Base-by-base conservation (phyloP, 2,888 invertebrate species). In the Leptogaster cylindrica region DNA sequence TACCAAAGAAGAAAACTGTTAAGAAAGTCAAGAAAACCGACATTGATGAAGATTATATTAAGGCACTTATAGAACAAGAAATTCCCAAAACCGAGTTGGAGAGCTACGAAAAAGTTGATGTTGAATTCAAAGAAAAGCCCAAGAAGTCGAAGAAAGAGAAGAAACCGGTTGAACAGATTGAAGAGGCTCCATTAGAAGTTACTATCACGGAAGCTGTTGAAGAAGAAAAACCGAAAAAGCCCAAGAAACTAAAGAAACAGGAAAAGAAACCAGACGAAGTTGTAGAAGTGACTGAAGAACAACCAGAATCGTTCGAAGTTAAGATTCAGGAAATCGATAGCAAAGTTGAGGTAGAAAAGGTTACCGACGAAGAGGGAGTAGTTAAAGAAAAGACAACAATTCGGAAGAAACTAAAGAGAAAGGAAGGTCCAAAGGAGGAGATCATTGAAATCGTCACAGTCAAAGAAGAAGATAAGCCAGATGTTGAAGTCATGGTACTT, bases 401-500 rank as follows among this genome's bases (percentile, higher is more conserved):
- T 31, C 79, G 77, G 68, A 76, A 79, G n/a, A 75, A 76, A 64
- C 75, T 82, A 70, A 75, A 77, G 70, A 82, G 80, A 69, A 77
- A 79, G 50, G 71, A 77, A 12, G 83, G 82, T 70, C 77, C 79
- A 36, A 76, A 80, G 71, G 79, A 83, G 72, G 81, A 83, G 71
- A 73, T 81, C 2, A 76, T 82, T 8, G 81, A 82, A 74, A 79
- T 82, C 66, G 73, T 79, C 12, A 82, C 77, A 69, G 74, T 76
- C 39, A 73, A 78, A 66, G 69, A 48, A 36, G 69, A 68, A 20
- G 70, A 70, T 28, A 64, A 52, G 33, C 67, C 63, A 25, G 70
- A 70, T 12, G 44, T 63, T 44, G 48, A 64, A 50, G 23, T 55
- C 4, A 66, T 28, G 23, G 77, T 83, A 18, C 74, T 76, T 1